Evolutionary conservation across 1,140 invertebrate species (phyloP).

Genomic region (Galendromus occidentalis): DNA sequence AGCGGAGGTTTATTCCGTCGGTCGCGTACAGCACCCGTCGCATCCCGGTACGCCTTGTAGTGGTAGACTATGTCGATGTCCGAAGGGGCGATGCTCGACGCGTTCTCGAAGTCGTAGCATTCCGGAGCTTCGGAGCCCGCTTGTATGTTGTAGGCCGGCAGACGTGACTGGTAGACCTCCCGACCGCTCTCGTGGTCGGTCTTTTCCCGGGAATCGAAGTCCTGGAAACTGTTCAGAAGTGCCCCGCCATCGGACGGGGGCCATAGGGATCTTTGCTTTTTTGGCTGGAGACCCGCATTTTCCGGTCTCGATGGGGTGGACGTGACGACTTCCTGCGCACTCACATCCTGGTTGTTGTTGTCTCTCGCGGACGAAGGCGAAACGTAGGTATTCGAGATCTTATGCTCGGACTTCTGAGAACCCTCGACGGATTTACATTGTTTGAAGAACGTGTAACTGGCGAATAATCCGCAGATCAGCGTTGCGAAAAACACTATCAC

Average conservation of each 20-base stretch:
- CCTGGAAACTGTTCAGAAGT: conserved; percentile 43
- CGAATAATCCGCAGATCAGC: conserved; percentile 59
- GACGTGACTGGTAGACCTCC: not conserved
- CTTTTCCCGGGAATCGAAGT: conserved; percentile 18
- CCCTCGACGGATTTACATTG: conserved; percentile 35
- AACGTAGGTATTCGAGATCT: conserved; percentile 9
- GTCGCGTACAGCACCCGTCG: conserved; percentile 45
- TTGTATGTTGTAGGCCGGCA: not conserved
- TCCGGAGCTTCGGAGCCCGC: conserved; percentile 63
- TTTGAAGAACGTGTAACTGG: conserved; percentile 63
- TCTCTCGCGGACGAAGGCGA: conserved; percentile 39
- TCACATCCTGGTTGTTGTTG: conserved; percentile 31
- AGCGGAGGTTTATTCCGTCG: conserved; percentile 39
- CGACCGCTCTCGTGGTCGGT: too few species aligned
- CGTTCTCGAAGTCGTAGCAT: conserved; percentile 90
- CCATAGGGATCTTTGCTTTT: not conserved
- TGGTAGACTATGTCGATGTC: conserved; percentile 93
- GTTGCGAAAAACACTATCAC: conserved; percentile 85
- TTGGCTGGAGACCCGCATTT: conserved; percentile 16
- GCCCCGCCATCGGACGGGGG: not conserved
- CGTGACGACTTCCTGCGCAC: conserved; percentile 35
- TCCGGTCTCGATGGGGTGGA: conserved; percentile 41
- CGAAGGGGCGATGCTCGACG: conserved; percentile 84
- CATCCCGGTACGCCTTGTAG: conserved; percentile 67
- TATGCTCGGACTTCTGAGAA: not conserved